Conservation (phyloP, 2,113 vertebrate species). For the Puffinus mauretanicus region DNA sequence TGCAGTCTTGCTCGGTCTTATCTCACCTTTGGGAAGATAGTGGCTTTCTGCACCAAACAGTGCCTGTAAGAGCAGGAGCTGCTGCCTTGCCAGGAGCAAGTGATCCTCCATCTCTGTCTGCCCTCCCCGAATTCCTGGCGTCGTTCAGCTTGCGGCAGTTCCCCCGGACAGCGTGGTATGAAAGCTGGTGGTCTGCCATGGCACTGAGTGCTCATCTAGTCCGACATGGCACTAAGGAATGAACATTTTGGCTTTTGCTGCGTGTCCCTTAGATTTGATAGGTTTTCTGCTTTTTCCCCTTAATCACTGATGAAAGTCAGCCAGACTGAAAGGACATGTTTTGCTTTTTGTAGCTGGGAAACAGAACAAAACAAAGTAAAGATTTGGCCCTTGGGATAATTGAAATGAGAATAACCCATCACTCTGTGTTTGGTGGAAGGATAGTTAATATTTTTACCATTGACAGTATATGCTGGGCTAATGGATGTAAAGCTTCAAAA, state of each 20-base stretch:
- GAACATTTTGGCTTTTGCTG: not conserved
- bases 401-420: constrained; percentile 29
- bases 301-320: constrained; percentile 38
- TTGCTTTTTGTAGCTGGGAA: constrained; percentile 49
- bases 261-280: not conserved
- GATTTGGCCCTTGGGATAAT: constrained; percentile 27
- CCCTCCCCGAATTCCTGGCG: not conserved
- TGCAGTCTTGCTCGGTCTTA: not conserved
- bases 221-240: not conserved
- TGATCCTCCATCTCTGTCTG: not conserved
- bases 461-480: not conserved
- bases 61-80: not conserved
- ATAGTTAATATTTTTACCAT: constrained; percentile 21
- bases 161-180: not conserved
- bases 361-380: constrained; percentile 56
- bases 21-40: not conserved
- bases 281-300: not conserved
- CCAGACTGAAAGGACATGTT: constrained; percentile 47
- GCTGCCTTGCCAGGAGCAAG: not conserved
- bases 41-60: not conserved
- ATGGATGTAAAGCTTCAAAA: not conserved
- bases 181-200: not conserved
- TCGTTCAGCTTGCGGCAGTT: not conserved
- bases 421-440: constrained; percentile 1
- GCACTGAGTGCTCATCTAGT: not conserved